A percentile compares a stretch with the other conserved stretches of the same genome.
These are phyloP conservation scores for Alitta virens DNA, from an alignment of 2,888 invertebrate genomes.

Conservation along the genomic window DNA sequence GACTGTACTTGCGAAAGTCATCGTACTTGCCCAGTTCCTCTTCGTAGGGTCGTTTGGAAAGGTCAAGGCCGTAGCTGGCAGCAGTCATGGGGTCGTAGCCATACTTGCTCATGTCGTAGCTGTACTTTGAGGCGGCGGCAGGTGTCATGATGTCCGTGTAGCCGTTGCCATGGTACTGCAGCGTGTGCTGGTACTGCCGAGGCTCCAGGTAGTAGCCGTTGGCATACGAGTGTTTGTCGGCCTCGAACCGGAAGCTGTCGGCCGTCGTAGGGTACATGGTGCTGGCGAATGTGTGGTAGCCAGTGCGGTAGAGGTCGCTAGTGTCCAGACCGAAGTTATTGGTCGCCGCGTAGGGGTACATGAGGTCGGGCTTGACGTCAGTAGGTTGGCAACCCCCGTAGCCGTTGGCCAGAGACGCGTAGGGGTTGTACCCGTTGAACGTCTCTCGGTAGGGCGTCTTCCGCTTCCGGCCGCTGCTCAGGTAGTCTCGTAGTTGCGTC, in stretches of 20 bases:
- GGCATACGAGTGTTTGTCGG: slow-evolving; percentile 47
- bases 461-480: slow-evolving; percentile 77
- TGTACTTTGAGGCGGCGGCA: slow-evolving; percentile 42
- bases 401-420: slow-evolving; percentile 39
- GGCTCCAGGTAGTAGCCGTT: slow-evolving; percentile 52
- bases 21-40: slow-evolving; percentile 42
- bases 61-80: slow-evolving; percentile 46
- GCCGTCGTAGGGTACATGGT: slow-evolving; percentile 28
- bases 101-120: slow-evolving; percentile 47
- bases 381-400: slow-evolving; percentile 32
- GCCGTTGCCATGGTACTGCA: slow-evolving; percentile 47
- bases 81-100: slow-evolving; percentile 33
- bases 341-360: slow-evolving; percentile 39
- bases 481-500: slow-evolving; percentile 86
- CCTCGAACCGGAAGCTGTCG: slow-evolving; percentile 44
- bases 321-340: slow-evolving; percentile 25
- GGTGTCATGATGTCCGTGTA: slow-evolving; percentile 49
- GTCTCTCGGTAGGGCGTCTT: slow-evolving; percentile 39
- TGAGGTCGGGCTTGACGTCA: slow-evolving; percentile 47
- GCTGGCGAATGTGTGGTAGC: slow-evolving; percentile 14
- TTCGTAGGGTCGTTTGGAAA: slow-evolving; percentile 48
- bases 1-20: slow-evolving; percentile 43
- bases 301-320: slow-evolving; percentile 25
- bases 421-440: slow-evolving; percentile 41
- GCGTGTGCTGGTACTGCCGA: slow-evolving; percentile 50